Evolutionary conservation across 1,140 invertebrate species (phyloP).

Genomic region (Caenorhabditis brenneri): DNA sequence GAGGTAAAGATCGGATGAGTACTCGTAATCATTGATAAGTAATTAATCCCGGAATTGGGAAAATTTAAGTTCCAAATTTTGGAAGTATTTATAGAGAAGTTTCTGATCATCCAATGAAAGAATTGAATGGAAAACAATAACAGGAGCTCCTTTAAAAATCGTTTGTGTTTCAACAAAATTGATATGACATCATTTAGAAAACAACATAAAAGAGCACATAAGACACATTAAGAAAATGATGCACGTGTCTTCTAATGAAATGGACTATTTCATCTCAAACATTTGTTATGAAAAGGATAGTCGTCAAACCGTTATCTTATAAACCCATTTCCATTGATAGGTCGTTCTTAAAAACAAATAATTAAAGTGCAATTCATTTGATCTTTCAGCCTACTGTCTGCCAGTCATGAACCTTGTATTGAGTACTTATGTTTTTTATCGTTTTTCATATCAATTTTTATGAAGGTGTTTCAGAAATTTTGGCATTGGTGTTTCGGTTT

Average conservation of each 20-base stretch:
- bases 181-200: constrained; percentile 15
- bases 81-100: background rate
- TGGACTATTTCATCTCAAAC: constrained; percentile 8
- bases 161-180: background rate
- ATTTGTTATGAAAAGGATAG: background rate
- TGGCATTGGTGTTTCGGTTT: no score
- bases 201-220: background rate
- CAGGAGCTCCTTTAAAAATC: constrained; percentile 1
- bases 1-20: background rate
- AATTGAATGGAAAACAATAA: background rate
- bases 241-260: background rate
- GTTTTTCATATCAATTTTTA: no score
- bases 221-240: background rate
- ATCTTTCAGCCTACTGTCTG: background rate
- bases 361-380: background rate
- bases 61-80: background rate
- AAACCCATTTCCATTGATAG: background rate
- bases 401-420: background rate
- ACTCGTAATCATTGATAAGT: background rate
- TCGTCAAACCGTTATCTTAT: background rate
- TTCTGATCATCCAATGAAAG: background rate
- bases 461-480: no score
- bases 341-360: background rate
- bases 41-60: constrained; percentile 11
- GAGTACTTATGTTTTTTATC: background rate